Conservation (phyloP, 2,797 vertebrate genomes). For the Vultur gryphus region DNA sequence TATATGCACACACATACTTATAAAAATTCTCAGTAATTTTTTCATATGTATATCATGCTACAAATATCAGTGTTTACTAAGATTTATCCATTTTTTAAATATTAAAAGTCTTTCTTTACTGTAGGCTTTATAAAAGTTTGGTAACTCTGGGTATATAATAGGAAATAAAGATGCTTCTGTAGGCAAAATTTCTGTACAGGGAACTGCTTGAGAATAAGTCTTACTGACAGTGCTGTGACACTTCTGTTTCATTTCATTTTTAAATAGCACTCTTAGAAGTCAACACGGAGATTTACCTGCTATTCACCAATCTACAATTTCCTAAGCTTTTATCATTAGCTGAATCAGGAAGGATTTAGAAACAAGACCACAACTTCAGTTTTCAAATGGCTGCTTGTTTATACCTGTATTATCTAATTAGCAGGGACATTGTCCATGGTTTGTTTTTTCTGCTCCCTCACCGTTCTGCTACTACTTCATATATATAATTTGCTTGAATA, state of each 20-base stretch:
- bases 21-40: neutral
- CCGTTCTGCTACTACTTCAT: neutral
- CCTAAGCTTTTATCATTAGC: neutral
- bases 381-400: neutral
- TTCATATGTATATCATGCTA: neutral
- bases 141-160: neutral
- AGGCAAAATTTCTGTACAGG: neutral
- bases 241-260: neutral
- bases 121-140: neutral
- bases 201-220: neutral
- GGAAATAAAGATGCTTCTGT: neutral
- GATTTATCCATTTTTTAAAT: neutral
- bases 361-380: neutral
- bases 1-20: neutral
- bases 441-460: neutral
- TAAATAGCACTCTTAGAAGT: neutral
- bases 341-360: neutral
- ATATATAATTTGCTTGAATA: neutral
- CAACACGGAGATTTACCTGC: neutral
- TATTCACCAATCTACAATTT: neutral
- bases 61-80: neutral
- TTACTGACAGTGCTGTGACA: neutral
- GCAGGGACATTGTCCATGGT: no score
- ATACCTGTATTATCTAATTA: neutral
- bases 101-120: neutral